phyloP scores from a whole-genome alignment of 2,113 vertebrate species.

The Turnix velox region DNA sequence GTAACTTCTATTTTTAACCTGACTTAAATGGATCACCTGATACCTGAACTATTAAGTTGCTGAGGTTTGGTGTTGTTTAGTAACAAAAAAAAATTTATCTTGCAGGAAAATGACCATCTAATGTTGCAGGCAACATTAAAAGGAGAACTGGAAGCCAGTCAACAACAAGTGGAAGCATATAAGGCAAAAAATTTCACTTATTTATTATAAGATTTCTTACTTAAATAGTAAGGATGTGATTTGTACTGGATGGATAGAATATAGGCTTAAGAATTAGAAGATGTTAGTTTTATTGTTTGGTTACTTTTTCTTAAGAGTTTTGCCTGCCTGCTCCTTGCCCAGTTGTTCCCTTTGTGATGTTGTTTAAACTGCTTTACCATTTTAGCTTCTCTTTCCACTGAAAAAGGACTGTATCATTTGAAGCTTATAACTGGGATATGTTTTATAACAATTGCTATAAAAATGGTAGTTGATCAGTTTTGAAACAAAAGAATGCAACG shows the following conservation, averaged over 20 bases:
- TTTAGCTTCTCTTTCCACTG: background rate
- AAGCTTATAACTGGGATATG: background rate
- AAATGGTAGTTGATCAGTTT: background rate
- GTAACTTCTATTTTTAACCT: background rate
- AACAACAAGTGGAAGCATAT: slow-evolving; percentile 88
- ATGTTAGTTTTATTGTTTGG: background rate
- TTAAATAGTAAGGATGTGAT: background rate
- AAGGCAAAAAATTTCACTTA: slow-evolving; percentile 77
- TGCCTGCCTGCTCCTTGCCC: background rate
- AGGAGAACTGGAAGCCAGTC: slow-evolving; percentile 88
- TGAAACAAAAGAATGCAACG: background rate
- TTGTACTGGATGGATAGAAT: background rate
- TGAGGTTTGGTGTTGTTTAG: background rate
- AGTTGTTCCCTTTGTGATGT: background rate
- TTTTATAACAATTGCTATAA: background rate
- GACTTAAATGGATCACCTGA: background rate
- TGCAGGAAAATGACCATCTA: slow-evolving; percentile 86
- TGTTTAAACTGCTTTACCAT: background rate
- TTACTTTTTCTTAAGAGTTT: background rate
- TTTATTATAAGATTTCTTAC: background rate
- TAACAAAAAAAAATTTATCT: slow-evolving; percentile 24
- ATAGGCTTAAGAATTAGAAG: background rate
- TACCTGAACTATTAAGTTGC: background rate
- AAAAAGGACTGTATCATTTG: background rate
- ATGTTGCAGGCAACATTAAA: slow-evolving; percentile 84